A percentile compares a stretch with the other conserved stretches of the same genome.
Conservation (phyloP, 2,888 invertebrate genomes). For the Aporophyla lueneburgensis region DNA sequence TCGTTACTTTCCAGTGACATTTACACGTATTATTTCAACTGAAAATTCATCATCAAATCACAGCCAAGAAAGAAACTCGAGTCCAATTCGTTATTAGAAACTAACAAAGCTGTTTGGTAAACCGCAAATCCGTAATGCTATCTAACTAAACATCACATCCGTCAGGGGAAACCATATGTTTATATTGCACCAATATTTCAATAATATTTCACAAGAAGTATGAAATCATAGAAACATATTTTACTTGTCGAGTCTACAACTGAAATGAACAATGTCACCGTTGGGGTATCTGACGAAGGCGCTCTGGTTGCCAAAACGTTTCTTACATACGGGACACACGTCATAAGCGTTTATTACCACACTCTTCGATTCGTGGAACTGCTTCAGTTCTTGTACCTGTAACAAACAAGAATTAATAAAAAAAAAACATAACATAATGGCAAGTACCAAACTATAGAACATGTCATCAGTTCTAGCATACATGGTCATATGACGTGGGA, state of each 20-base stretch:
- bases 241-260: constrained; percentile 91
- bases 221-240: constrained; percentile 5
- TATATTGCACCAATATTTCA: constrained; percentile 18
- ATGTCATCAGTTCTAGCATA: neutral
- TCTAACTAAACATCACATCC: neutral
- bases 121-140: neutral
- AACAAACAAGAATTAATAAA: constrained; percentile 27
- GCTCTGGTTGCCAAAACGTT: constrained; percentile 97
- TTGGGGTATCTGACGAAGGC: constrained; percentile 98
- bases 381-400: constrained; percentile 94
- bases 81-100: neutral
- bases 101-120: neutral
- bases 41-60: constrained; percentile 18
- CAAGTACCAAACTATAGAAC: too few relatives aligned
- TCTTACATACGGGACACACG: constrained; percentile 97
- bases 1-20: neutral
- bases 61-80: constrained; percentile 31
- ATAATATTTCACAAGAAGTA: constrained; percentile 17
- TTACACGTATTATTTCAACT: neutral
- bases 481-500: neutral
- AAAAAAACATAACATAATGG: neutral
- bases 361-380: constrained; percentile 95
- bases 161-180: neutral
- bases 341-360: constrained; percentile 96
- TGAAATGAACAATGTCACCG: constrained; percentile 98